Evolutionary conservation across 2,888 invertebrate species (phyloP).

Genomic region (Cheilosia variabilis): DNA sequence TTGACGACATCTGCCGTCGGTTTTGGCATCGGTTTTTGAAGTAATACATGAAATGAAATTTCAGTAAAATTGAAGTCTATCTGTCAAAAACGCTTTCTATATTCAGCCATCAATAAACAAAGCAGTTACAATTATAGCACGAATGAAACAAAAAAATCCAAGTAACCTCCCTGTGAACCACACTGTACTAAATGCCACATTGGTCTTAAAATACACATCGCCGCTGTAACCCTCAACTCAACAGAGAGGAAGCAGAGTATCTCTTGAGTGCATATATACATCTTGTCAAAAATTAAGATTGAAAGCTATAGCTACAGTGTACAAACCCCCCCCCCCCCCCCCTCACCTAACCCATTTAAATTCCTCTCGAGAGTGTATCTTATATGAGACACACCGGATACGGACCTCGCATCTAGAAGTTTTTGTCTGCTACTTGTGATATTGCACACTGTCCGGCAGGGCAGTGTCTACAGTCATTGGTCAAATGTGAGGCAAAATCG

Average conservation of each 20-base stretch:
- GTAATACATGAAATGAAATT: too few species aligned
- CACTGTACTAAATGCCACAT: not conserved
- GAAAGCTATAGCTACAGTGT: slow-evolving; percentile 10
- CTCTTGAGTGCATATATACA: slow-evolving; percentile 33
- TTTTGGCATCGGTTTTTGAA: too few species aligned
- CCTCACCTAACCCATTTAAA: not conserved
- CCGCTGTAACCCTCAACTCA: not conserved
- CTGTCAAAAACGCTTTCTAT: too few species aligned
- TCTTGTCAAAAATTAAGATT: slow-evolving; percentile 49
- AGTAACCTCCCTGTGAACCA: not conserved
- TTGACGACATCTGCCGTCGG: too few species aligned
- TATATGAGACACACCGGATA: slow-evolving; percentile 1
- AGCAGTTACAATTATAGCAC: too few species aligned
- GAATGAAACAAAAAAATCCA: too few species aligned
- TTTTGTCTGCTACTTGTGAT: not conserved
- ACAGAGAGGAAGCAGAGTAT: slow-evolving; percentile 6
- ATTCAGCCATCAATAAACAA: too few species aligned
- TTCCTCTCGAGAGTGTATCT: slow-evolving; percentile 9
- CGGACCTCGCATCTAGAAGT: slow-evolving; percentile 22
- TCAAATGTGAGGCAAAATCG: slow-evolving; percentile 39
- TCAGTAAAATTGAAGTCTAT: too few species aligned
- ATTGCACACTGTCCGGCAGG: not conserved
- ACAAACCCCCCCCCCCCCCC: not conserved
- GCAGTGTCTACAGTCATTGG: slow-evolving; percentile 38
- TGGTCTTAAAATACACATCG: not conserved